Percentiles rank a stretch among this genome's conserved stretches.
These are phyloP conservation scores for Ochropacha duplaris DNA, from an alignment of 2,888 invertebrate species.

Conservation along the genomic window DNA sequence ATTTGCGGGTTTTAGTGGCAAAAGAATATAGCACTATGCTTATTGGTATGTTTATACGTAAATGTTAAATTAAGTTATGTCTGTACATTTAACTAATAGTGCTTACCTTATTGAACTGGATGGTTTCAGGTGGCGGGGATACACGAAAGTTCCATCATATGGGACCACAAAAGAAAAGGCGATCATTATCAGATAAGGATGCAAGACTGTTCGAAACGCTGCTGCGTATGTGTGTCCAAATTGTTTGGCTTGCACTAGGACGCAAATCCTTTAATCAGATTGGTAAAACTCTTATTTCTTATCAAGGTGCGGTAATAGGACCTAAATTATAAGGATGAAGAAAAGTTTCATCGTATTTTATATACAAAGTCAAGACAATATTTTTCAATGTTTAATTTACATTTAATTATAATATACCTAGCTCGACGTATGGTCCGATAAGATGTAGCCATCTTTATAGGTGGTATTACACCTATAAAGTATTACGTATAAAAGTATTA, in stretches of 20 bases:
- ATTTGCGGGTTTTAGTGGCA: constrained; percentile 82
- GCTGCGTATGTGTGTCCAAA: constrained; percentile 81
- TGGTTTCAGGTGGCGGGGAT: constrained; percentile 67
- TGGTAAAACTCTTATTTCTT: constrained; percentile 59
- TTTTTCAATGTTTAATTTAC: too few species aligned
- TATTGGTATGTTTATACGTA: constrained; percentile 63
- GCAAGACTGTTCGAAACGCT: constrained; percentile 84
- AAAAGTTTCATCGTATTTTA: too few species aligned
- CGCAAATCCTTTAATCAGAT: constrained; percentile 83
- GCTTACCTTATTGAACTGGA: constrained; percentile 11
- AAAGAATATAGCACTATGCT: constrained; percentile 84
- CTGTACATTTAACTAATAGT: not conserved
- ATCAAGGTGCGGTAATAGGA: not conserved
- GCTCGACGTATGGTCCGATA: too few species aligned
- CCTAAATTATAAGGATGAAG: too few species aligned
- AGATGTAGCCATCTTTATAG: too few species aligned
- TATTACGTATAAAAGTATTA: too few species aligned
- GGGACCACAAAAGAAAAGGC: constrained; percentile 78
- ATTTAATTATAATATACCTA: too few species aligned
- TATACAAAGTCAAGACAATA: too few species aligned
- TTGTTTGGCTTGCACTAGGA: constrained; percentile 85
- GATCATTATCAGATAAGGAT: constrained; percentile 85
- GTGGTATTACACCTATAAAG: too few species aligned
- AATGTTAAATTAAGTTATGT: not conserved
- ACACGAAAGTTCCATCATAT: constrained; percentile 84